These are phyloP conservation scores for Lates japonicus DNA, from an alignment of 2,797 vertebrate genomes.

Conservation along the genomic window DNA sequence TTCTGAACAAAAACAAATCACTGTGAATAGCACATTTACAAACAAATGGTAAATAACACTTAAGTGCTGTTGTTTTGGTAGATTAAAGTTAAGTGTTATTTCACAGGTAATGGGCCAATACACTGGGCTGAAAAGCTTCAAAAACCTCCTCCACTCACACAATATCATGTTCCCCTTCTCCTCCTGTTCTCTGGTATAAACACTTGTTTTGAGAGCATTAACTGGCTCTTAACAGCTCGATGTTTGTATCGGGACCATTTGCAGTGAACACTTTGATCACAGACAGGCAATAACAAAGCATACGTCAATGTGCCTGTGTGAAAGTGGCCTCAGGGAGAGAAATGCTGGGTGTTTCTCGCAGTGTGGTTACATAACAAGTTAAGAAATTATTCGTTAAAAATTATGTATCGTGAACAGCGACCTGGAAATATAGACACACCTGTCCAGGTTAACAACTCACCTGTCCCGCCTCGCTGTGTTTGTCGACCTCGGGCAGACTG, in stretches of 20 bases:
- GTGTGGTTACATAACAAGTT: neutral
- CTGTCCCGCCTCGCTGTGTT: slow-evolving; percentile 90
- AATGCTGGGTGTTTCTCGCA: neutral
- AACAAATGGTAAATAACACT: no score
- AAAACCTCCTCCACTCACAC: no score
- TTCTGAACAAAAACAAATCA: no score
- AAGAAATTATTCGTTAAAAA: neutral
- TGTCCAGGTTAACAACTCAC: slow-evolving; percentile 69
- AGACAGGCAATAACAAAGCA: neutral
- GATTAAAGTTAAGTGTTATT: no score
- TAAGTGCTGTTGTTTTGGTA: no score
- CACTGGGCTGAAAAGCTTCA: no score
- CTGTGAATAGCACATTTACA: neutral
- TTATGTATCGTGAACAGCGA: neutral
- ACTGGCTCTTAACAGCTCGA: neutral
- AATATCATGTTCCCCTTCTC: no score
- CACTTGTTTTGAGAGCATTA: neutral
- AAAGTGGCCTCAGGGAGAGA: no score
- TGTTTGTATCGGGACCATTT: neutral
- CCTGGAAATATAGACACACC: neutral
- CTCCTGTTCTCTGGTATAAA: neutral
- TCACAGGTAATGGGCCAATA: no score
- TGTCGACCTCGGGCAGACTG: slow-evolving; percentile 91
- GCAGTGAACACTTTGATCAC: neutral
- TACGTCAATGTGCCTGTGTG: neutral